phyloP scores from a whole-genome alignment of 30 jellyfish, hydroid and myxozoan genomes.

The Mastigias papua region DNA sequence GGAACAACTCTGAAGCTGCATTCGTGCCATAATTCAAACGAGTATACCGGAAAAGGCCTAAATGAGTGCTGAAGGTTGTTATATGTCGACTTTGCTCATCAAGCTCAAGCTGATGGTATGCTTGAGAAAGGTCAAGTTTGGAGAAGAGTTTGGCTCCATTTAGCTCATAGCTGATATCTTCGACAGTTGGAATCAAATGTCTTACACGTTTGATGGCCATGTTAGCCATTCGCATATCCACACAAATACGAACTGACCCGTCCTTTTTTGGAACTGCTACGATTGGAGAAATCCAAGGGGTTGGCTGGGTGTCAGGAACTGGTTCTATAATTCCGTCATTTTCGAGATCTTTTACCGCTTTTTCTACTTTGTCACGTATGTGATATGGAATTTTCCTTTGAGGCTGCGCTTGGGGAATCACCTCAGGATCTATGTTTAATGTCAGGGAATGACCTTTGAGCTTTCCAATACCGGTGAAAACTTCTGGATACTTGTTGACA shows the following conservation, averaged over 20 bases:
- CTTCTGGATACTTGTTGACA: slow-evolving; percentile 12
- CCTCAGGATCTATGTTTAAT: slow-evolving; percentile 31
- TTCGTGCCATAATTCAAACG: slow-evolving; percentile 17
- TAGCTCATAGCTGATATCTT: slow-evolving; percentile 25
- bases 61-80: slow-evolving; percentile 33
- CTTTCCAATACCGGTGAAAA: slow-evolving; percentile 42
- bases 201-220: slow-evolving; percentile 68
- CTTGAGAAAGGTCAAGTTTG: slow-evolving; percentile 19
- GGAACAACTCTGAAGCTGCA: slow-evolving; percentile 44
- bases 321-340: slow-evolving; percentile 60
- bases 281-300: slow-evolving; percentile 73
- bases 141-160: slow-evolving; percentile 48
- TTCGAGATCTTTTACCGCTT: slow-evolving; percentile 59
- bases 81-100: slow-evolving; percentile 10
- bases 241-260: slow-evolving; percentile 65
- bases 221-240: slow-evolving; percentile 75
- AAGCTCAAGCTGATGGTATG: slow-evolving; percentile 35
- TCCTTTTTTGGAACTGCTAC: slow-evolving; percentile 69
- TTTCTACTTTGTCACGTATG: slow-evolving; percentile 40
- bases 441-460: not conserved
- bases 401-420: slow-evolving; percentile 33
- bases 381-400: slow-evolving; percentile 70
- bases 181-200: slow-evolving; percentile 38
- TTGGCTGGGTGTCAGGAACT: slow-evolving; percentile 48
- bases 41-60: slow-evolving; percentile 32